Base-by-base conservation (phyloP, 2,888 invertebrate species). In the Drosophila mimica region DNA sequence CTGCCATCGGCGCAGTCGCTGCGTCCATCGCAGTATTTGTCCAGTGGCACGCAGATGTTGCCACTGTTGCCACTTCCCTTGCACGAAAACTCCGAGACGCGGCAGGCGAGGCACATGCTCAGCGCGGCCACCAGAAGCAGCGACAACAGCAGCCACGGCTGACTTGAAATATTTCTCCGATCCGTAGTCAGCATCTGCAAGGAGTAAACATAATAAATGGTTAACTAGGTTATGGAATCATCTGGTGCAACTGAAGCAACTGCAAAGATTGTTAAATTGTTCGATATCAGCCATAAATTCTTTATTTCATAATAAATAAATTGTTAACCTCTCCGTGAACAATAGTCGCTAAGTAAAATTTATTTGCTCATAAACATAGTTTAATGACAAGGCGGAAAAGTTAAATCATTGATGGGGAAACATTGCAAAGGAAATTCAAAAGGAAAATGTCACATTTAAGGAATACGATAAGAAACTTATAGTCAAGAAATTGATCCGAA, bases 1-100 rank as follows among this genome's bases (percentile, higher is more conserved):
- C 97, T 97, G 81, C 95, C 95, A 94, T 98, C 98, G 34, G 96
- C 96, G 93, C 98, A 98, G 93, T 98, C 97, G 93, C 96, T 95
- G 84, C 94, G 94, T 68, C 97, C 97, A 93, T 98, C 97, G 94
- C 98, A 98, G 93, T 96, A 98, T 84, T 96, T 96, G 94, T 97
- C 97, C 77, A 97, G 94, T 31, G 97, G 96, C 92, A 97, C 96
- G 94, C 98, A 97, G 84, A 94, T 94, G 74, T 91, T 93, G 73
- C 95, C 95, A 78, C 95, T 95, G 90, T 70, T 89, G 67, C 95
- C 95, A 76, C 95, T 95, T 89, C 95, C 95, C 76, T 95, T 94
- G 93, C 97, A 97, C 40, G 95, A 94, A 93, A 96, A 95, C 93
- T 97, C 96, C 80, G 96, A 96, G 85, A 97, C 95, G 91, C 96